Base-by-base conservation (phyloP, 1,140 invertebrate genomes). In the Acyrthosiphon pisum region DNA sequence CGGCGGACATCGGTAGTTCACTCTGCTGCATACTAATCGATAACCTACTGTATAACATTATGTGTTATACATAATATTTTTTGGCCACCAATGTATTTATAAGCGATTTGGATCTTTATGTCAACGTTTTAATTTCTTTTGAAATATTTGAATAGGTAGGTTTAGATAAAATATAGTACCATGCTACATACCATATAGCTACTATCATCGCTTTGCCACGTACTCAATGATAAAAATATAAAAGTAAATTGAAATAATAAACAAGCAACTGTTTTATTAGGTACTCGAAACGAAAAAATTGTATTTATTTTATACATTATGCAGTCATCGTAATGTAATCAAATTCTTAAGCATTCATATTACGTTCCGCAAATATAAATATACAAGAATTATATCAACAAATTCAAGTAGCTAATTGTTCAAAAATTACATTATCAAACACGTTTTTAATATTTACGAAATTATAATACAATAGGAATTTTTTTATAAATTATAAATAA, bases 21-120 rank as follows among this genome's bases (percentile, higher is more conserved):
- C 88, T 90, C 26, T 90, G 26, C 37, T 44, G 88, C 88, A 60
- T 90, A 90, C 53, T 41, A 90, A 90, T 60, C 88, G 30, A 90
- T 56, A 56, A 89, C 23, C 84, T 86, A 89, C n/a, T 30, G 8
- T 90, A 30, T 20, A 35, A 56, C 53, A 60, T 26, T 87, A 48
- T 48, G 2, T 22, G 48, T 89, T 37, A 44, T n/a, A 60, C 11
- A 41, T 41, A 56, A 37, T 56, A 56, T 89, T 89, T 48, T 89
- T 56, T 22, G 1, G 1, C 50, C n/a, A 53, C 4, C 18, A 35
- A 88, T 88, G 22, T 41, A 88, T 88, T 88, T 48, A 88, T 88
- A 88, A 18, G 46, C 18, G 8, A 35, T 88, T 88, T 50, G 20
- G 8, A 88, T 88, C n/a, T 88, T 53, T 3, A 35, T 50, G 46